Percentiles rank a stretch among this genome's conserved stretches.
These are phyloP conservation scores for Mesorhabditis belari DNA, from an alignment of 2,888 invertebrate genomes.

Conservation along the genomic window DNA sequence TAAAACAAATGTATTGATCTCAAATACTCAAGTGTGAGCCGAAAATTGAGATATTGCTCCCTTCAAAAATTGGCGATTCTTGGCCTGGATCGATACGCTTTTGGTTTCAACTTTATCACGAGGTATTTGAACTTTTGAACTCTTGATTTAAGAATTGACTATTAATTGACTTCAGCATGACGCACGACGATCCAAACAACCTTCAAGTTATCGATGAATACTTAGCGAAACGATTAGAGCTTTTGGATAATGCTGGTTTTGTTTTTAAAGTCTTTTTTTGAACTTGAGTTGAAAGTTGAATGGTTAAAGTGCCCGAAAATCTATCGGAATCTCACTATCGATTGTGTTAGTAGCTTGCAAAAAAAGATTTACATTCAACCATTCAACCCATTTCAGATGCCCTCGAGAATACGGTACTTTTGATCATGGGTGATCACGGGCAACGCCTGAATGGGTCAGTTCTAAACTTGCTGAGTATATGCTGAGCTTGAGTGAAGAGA, in stretches of 20 bases:
- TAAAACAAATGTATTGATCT: neutral
- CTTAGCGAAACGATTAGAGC: conserved; percentile 11
- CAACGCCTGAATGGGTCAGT: conserved; percentile 20
- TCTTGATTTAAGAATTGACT: neutral
- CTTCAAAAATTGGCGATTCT: neutral
- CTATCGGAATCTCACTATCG: too few species aligned
- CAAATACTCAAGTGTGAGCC: neutral
- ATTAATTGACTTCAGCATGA: too few species aligned
- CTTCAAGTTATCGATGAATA: conserved; percentile 15
- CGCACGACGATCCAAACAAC: conserved; percentile 25
- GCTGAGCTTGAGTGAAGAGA: too few species aligned
- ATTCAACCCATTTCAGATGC: conserved; percentile 11
- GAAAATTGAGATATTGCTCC: neutral
- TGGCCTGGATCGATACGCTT: conserved; percentile 7
- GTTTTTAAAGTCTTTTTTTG: too few species aligned
- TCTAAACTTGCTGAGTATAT: too few species aligned
- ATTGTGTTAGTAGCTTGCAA: too few species aligned
- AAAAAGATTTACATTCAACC: too few species aligned
- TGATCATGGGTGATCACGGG: conserved; percentile 33
- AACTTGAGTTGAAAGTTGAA: too few species aligned
- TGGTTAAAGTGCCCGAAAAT: too few species aligned
- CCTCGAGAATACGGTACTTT: conserved; percentile 25
- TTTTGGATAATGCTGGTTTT: conserved; percentile 11
- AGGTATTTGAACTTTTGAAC: conserved; percentile 6
- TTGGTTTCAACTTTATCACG: conserved; percentile 19